phyloP scores from a whole-genome alignment of 2,888 invertebrate species.

The Acanthosepion lycidas region DNA sequence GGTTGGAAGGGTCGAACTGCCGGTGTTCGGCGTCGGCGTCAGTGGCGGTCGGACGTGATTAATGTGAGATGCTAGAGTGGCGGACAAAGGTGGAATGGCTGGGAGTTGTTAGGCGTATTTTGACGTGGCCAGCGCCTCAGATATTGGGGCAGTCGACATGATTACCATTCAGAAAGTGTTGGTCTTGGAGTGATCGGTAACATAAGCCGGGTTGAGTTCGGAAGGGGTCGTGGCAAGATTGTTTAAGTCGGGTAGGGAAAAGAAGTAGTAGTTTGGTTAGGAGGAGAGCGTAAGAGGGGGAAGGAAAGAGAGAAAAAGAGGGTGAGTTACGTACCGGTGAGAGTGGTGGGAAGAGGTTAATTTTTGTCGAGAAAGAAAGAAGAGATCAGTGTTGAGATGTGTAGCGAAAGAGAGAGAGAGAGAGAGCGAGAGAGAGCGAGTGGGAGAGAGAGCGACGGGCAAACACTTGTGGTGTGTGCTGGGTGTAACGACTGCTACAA shows the following conservation, averaged over 20 bases:
- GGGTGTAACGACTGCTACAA: background rate
- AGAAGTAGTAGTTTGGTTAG: no score
- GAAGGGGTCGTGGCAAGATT: background rate
- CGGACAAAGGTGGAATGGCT: background rate
- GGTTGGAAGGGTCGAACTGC: background rate
- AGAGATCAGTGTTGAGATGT: background rate
- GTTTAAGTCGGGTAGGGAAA: background rate
- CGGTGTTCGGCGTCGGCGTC: background rate
- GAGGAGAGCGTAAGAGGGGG: background rate
- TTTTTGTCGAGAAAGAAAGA: background rate
- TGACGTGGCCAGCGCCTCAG: constrained; percentile 33
- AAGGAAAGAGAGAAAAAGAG: background rate
- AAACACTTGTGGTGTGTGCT: background rate
- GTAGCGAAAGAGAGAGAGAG: background rate
- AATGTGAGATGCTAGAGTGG: background rate
- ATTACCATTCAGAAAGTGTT: constrained; percentile 22
- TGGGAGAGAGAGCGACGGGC: background rate
- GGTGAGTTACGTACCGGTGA: background rate
- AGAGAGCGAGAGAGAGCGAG: background rate
- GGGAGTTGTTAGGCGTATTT: background rate
- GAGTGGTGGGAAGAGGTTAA: background rate
- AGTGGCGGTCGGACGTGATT: background rate
- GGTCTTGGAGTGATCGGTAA: background rate
- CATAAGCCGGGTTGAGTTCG: background rate
- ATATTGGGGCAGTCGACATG: constrained; percentile 21